phyloP scores from a whole-genome alignment of 2,888 invertebrate genomes.

The Phoenoteleia sp. region DNA sequence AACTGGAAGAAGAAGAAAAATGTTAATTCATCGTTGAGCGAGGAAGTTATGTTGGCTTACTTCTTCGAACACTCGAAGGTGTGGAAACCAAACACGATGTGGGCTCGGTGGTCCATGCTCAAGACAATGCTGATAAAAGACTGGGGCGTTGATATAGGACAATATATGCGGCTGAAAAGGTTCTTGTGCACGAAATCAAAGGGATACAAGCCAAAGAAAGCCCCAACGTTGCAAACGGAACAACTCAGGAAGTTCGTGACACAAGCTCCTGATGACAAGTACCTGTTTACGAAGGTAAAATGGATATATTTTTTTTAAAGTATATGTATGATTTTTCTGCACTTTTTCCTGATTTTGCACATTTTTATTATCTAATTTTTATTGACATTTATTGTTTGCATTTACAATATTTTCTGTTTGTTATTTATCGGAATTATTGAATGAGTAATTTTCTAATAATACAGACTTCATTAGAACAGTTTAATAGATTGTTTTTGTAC shows the following conservation, averaged over 20 bases:
- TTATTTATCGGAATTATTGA: constrained; percentile 9
- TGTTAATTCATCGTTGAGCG: neutral
- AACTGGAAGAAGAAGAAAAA: constrained; percentile 11
- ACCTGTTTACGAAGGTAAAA: constrained; percentile 20
- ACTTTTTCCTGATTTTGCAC: constrained; percentile 10
- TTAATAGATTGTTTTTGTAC: constrained; percentile 14
- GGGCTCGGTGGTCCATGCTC: constrained; percentile 22
- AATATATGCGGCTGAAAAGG: neutral
- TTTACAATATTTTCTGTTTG: constrained; percentile 18
- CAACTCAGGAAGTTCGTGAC: neutral
- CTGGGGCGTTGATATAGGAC: neutral
- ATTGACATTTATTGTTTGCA: constrained; percentile 21
- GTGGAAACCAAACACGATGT: constrained; percentile 26
- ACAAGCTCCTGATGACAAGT: constrained; percentile 7
- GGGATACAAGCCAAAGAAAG: constrained; percentile 38
- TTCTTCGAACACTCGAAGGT: constrained; percentile 5
- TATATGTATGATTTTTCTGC: constrained; percentile 7
- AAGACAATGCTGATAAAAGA: constrained; percentile 4
- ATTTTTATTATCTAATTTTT: constrained; percentile 11
- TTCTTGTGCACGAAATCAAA: constrained; percentile 24
- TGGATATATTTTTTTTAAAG: constrained; percentile 4
- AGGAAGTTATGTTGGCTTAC: constrained; percentile 17
- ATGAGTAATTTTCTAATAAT: neutral
- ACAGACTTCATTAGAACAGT: constrained; percentile 7
- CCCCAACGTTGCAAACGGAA: constrained; percentile 4